Evolutionary conservation across 2,113 vertebrate species (phyloP).

Genomic region (Eclectus roratus): DNA sequence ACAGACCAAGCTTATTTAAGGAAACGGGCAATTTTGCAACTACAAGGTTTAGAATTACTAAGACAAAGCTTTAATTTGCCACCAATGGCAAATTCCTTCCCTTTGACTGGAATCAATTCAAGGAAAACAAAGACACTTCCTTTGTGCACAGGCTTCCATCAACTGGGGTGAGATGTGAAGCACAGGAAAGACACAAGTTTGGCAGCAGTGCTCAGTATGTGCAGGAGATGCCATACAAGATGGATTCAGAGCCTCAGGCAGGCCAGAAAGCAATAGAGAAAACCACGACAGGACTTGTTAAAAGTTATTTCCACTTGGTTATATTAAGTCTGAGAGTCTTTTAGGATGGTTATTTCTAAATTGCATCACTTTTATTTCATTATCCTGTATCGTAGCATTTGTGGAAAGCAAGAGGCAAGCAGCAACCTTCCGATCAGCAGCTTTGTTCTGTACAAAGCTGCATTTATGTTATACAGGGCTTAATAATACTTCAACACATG

Average conservation of each 20-base stretch:
- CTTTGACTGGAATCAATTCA: background rate
- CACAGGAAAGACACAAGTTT: slow-evolving; percentile 40
- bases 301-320: background rate
- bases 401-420: background rate
- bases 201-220: slow-evolving; percentile 28
- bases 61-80: background rate
- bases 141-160: slow-evolving; percentile 13
- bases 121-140: background rate
- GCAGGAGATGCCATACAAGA: slow-evolving; percentile 46
- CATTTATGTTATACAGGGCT: background rate
- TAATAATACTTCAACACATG: background rate
- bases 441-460: background rate
- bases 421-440: background rate
- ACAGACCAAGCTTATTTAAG: background rate
- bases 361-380: background rate
- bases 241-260: slow-evolving; percentile 65
- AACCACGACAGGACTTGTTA: background rate
- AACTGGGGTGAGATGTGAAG: slow-evolving; percentile 44
- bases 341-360: background rate
- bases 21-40: background rate
- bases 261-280: background rate
- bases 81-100: background rate
- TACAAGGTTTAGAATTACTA: background rate
- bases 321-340: background rate
- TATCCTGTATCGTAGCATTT: background rate